phyloP scores from a whole-genome alignment of 1,140 invertebrate genomes.

The Scaptomyza hsui region DNA sequence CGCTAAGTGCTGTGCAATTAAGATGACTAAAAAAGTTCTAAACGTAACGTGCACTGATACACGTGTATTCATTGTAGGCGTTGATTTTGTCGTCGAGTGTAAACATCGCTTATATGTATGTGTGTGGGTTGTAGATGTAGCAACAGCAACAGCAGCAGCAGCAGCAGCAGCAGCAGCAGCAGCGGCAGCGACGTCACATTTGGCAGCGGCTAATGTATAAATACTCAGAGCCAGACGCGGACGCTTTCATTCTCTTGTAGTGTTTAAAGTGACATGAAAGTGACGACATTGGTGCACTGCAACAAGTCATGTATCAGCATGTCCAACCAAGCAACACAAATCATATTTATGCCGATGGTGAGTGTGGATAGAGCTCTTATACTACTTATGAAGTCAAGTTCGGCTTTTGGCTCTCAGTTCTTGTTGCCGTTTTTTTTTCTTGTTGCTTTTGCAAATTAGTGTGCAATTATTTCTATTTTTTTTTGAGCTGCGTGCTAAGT shows the following conservation, averaged over 20 bases:
- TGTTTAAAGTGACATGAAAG: constrained; percentile 84
- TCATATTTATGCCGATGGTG: constrained; percentile 83
- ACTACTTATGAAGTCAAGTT: neutral
- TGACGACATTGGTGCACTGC: constrained; percentile 83
- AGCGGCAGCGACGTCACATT: constrained; percentile 6
- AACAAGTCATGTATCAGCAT: constrained; percentile 84
- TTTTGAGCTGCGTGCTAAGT: constrained; percentile 14
- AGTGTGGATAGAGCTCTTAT: constrained; percentile 38
- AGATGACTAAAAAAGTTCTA: neutral
- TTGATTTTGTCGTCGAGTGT: neutral
- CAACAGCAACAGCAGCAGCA: neutral
- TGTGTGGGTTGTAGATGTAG: neutral
- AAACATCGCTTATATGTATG: neutral
- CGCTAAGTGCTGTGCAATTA: constrained; percentile 9
- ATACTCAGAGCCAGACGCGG: constrained; percentile 65
- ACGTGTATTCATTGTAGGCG: neutral
- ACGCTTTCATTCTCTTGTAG: constrained; percentile 83
- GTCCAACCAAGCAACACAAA: constrained; percentile 83
- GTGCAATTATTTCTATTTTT: constrained; percentile 7
- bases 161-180: neutral
- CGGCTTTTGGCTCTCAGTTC: constrained; percentile 2
- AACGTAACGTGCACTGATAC: neutral
- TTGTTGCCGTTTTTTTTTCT: constrained; percentile 13
- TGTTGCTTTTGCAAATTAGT: constrained; percentile 31
- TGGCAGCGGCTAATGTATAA: constrained; percentile 59